Evolutionary conservation across 1,140 invertebrate genomes (phyloP).

Genomic region (Bilobella aurantiaca): DNA sequence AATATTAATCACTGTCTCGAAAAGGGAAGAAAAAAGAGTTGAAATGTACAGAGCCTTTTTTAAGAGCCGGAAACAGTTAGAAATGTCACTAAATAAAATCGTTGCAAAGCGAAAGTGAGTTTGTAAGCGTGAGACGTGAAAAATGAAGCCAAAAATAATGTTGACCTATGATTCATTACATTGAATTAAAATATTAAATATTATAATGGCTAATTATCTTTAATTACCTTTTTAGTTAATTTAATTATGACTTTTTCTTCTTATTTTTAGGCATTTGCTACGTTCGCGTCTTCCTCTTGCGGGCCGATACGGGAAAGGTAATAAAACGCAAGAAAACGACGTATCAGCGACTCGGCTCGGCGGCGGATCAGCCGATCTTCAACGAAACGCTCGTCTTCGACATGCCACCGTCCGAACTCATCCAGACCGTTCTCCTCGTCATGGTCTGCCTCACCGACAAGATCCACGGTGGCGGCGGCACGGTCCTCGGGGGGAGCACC

Average conservation of each 20-base stretch:
- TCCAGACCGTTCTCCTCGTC: slow-evolving; percentile 31
- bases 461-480: background rate
- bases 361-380: slow-evolving; percentile 28
- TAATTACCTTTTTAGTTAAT: too few species aligned
- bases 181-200: too few species aligned
- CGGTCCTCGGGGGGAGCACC: background rate
- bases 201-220: too few species aligned
- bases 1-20: too few species aligned
- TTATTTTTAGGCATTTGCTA: slow-evolving; percentile 33
- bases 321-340: slow-evolving; percentile 31
- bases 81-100: too few species aligned
- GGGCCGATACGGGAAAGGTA: slow-evolving; percentile 32
- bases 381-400: slow-evolving; percentile 34
- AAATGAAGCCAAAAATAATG: too few species aligned
- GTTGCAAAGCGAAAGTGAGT: too few species aligned
- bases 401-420: slow-evolving; percentile 32
- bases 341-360: slow-evolving; percentile 17
- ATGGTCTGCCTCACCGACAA: slow-evolving; percentile 32
- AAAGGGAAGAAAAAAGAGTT: too few species aligned
- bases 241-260: background rate
- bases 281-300: slow-evolving; percentile 27
- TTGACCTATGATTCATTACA: too few species aligned
- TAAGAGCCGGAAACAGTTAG: too few species aligned
- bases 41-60: too few species aligned
- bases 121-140: too few species aligned